phyloP scores from a whole-genome alignment of 2,888 invertebrate species.

The Hedychridium roseum region DNA sequence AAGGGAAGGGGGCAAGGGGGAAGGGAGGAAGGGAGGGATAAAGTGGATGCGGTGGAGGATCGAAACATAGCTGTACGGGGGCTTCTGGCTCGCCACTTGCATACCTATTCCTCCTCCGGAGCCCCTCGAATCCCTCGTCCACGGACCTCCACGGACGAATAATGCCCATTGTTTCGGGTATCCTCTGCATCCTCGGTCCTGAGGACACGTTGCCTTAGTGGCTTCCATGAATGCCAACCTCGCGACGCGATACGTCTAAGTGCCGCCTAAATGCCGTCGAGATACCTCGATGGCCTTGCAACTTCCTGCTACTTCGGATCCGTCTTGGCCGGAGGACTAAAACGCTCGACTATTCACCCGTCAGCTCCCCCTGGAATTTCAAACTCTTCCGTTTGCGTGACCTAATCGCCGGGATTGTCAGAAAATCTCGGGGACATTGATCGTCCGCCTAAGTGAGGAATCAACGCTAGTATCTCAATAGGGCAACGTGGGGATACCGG shows the following conservation, averaged over 20 bases:
- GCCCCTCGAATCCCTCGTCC: slow-evolving; percentile 19
- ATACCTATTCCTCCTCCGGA: slow-evolving; percentile 39
- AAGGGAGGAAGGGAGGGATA: slow-evolving; percentile 6
- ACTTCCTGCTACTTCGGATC: too few species aligned
- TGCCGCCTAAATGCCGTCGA: slow-evolving; percentile 34
- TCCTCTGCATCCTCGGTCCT: slow-evolving; percentile 44
- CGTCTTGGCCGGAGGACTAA: too few species aligned
- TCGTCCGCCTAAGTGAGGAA: too few species aligned
- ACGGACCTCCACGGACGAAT: slow-evolving; percentile 28
- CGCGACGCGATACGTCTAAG: slow-evolving; percentile 34
- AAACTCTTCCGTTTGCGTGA: too few species aligned
- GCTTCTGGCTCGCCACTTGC: slow-evolving; percentile 25
- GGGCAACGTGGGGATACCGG: too few species aligned
- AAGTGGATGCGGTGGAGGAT: slow-evolving; percentile 11
- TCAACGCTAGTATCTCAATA: too few species aligned
- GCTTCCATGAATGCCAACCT: slow-evolving; percentile 33
- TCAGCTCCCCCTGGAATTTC: too few species aligned
- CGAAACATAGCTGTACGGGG: slow-evolving; percentile 36
- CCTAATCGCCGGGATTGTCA: too few species aligned
- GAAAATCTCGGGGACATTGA: too few species aligned
- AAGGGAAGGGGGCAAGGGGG: background rate
- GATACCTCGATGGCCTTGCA: too few species aligned
- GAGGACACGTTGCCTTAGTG: slow-evolving; percentile 32
- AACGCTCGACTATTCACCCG: too few species aligned
- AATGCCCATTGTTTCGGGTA: slow-evolving; percentile 50